Conservation (phyloP, 2,113 vertebrate genomes). For the Aphelocoma coerulescens region DNA sequence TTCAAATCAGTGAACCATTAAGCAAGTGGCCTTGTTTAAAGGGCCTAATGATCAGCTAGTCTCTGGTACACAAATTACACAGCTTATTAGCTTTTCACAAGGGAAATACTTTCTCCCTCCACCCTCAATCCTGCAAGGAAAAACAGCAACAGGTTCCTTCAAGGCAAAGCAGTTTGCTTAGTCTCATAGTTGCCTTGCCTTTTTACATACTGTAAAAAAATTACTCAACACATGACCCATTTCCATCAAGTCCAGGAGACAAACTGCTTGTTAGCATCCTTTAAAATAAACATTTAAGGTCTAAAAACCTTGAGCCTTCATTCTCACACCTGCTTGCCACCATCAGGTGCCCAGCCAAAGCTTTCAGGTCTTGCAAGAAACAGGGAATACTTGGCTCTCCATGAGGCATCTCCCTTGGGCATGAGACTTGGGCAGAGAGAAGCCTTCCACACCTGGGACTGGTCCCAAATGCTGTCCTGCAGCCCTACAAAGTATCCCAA, state of each 20-base stretch:
- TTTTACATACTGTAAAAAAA: background rate
- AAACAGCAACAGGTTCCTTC: background rate
- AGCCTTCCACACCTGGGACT: background rate
- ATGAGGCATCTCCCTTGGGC: background rate
- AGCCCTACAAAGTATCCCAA: background rate
- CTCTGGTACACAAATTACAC: background rate
- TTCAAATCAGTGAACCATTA: constrained; percentile 3
- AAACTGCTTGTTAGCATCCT: background rate
- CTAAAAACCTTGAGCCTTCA: background rate
- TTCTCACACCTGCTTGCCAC: background rate
- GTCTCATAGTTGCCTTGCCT: background rate
- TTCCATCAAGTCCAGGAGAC: background rate
- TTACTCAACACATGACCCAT: background rate
- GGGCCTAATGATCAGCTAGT: background rate
- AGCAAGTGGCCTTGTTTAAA: background rate
- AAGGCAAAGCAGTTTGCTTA: background rate
- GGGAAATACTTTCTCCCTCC: background rate
- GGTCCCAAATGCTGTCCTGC: background rate
- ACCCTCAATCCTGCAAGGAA: background rate
- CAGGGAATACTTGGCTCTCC: background rate
- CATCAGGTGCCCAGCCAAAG: background rate
- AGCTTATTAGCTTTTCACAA: background rate
- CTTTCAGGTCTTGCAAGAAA: background rate
- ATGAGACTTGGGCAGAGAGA: background rate
- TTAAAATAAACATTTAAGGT: background rate